phyloP scores from a whole-genome alignment of 2,888 invertebrate species.

The Acanthosoma haemorrhoidale region DNA sequence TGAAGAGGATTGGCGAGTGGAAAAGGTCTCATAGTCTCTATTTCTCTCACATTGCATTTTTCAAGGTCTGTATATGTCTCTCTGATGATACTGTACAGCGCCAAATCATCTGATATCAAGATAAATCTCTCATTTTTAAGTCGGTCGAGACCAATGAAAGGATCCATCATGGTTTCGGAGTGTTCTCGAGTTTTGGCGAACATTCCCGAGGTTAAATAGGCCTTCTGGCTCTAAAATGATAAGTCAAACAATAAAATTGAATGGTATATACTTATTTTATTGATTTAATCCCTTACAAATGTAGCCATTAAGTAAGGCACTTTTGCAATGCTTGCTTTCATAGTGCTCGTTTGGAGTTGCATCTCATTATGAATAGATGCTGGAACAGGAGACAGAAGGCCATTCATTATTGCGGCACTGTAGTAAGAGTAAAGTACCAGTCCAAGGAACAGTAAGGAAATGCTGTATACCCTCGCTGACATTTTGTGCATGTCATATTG shows the following conservation, averaged over 20 bases:
- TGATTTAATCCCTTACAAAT: conserved; percentile 4
- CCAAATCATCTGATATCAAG: background rate
- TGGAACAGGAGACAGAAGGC: conserved; percentile 38
- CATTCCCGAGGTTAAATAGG: background rate
- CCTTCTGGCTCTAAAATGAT: conserved; percentile 15
- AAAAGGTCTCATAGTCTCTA: conserved; percentile 3
- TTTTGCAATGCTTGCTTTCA: background rate
- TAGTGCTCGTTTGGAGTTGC: background rate
- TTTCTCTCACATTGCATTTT: conserved; percentile 15
- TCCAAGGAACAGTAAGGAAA: conserved; percentile 36
- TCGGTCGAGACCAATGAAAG: background rate
- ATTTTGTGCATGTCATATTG: conserved; percentile 25
- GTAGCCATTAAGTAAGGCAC: background rate
- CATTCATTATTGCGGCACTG: conserved; percentile 39
- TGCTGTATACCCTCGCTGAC: conserved; percentile 34
- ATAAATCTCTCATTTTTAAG: background rate
- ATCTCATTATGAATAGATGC: conserved; percentile 32
- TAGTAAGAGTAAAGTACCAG: conserved; percentile 40
- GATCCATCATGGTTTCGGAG: background rate
- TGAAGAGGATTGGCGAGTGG: background rate
- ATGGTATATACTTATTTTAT: background rate
- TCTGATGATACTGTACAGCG: background rate
- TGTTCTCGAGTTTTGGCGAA: background rate
- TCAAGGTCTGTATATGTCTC: background rate
- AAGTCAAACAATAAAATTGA: background rate